These are phyloP conservation scores for Ophion obscuratus DNA, from an alignment of 2,888 invertebrate species.

Conservation along the genomic window DNA sequence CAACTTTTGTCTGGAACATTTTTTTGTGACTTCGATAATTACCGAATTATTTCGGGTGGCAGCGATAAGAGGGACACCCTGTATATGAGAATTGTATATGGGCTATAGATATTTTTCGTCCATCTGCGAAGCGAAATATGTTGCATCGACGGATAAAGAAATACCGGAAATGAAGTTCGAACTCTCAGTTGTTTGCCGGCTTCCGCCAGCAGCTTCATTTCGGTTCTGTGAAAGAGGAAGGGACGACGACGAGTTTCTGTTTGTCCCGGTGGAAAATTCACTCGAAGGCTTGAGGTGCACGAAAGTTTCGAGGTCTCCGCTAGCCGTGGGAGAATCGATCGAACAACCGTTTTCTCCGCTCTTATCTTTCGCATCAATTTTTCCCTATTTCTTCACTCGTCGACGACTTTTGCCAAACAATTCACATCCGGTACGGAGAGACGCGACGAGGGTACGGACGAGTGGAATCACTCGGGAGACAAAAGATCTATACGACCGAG, in stretches of 20 bases:
- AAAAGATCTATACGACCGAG: conserved; percentile 3
- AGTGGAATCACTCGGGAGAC: conserved; percentile 20
- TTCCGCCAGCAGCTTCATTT: conserved; percentile 43
- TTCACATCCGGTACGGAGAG: conserved; percentile 58
- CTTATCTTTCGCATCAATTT: conserved; percentile 19
- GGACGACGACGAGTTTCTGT: conserved; percentile 42
- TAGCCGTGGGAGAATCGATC: conserved; percentile 40
- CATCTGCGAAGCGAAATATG: conserved; percentile 7
- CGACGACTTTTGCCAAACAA: conserved; percentile 64
- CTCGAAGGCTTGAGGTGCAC: conserved; percentile 30
- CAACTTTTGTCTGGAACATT: too few species aligned
- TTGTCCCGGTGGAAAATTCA: conserved; percentile 59
- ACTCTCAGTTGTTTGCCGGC: conserved; percentile 62
- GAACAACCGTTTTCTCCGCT: conserved; percentile 36
- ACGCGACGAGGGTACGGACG: conserved; percentile 27
- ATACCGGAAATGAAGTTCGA: conserved; percentile 70
- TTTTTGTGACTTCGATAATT: too few species aligned
- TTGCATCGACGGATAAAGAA: conserved; percentile 64
- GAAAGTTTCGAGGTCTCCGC: conserved; percentile 59
- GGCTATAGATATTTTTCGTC: conserved; percentile 8
- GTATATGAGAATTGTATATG: background rate
- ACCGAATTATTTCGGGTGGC: too few species aligned
- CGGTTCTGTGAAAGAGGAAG: background rate
- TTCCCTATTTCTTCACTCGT: conserved; percentile 1
- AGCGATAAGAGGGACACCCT: too few species aligned